Evolutionary conservation across 2,113 vertebrate species (phyloP).

Genomic region (Rhabdornis inornatus): DNA sequence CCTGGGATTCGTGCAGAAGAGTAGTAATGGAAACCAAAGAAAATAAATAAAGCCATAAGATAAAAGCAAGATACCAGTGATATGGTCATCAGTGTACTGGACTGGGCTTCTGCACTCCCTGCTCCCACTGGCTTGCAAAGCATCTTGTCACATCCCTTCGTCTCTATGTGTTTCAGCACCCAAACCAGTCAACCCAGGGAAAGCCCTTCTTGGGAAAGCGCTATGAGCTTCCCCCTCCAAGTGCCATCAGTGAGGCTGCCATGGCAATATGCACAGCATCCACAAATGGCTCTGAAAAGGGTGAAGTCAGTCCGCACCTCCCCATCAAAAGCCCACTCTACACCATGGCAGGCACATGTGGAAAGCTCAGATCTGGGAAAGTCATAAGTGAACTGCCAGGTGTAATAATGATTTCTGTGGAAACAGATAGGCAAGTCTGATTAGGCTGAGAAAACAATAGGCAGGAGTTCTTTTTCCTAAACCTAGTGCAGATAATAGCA

Average conservation of each 20-base stretch:
- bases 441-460: not conserved
- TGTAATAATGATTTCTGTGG: not conserved
- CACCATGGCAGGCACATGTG: not conserved
- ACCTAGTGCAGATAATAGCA: not conserved
- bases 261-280: not conserved
- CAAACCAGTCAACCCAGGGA: not conserved
- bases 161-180: not conserved
- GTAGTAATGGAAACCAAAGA: not conserved
- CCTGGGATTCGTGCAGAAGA: not conserved
- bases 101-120: not conserved
- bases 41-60: not conserved
- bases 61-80: not conserved
- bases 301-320: not conserved
- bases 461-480: not conserved
- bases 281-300: not conserved
- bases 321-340: not conserved
- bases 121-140: not conserved
- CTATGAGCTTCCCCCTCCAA: not conserved
- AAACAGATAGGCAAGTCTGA: not conserved
- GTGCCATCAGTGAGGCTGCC: not conserved
- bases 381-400: not conserved
- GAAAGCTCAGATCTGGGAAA: not conserved
- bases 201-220: not conserved
- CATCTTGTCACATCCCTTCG: not conserved
- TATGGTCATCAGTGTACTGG: not conserved